Percentiles rank a stretch among this genome's conserved stretches.
Evolutionary conservation across 2,797 vertebrate species (phyloP).

Genomic region (Xenentodon cancila): DNA sequence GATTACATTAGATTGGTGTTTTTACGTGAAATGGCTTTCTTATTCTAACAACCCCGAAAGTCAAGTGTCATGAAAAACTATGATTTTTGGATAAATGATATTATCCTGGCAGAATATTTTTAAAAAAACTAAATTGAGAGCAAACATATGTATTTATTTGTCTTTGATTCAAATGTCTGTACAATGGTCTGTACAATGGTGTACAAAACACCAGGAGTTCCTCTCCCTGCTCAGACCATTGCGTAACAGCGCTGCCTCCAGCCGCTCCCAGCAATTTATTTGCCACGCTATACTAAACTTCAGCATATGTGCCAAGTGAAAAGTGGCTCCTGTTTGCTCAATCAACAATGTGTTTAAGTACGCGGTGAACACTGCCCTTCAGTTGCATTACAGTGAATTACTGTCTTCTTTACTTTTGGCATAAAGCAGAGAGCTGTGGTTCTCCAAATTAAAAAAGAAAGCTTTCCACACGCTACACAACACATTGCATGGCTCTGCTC

Average conservation of each 20-base stretch:
- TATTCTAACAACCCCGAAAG: no score
- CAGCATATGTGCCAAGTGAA: conserved; percentile 1
- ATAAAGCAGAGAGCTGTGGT: neutral
- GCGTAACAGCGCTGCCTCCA: conserved; percentile 17
- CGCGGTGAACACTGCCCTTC: conserved; percentile 15
- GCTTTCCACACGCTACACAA: conserved; percentile 20
- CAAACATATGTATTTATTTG: no score
- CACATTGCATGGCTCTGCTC: conserved; percentile 20
- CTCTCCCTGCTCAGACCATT: conserved; percentile 10
- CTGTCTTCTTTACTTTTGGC: neutral
- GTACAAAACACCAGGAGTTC: conserved; percentile 11
- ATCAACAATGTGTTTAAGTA: conserved; percentile 27
- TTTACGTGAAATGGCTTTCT: no score
- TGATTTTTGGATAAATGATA: no score
- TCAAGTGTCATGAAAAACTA: no score
- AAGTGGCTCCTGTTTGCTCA: conserved; percentile 23
- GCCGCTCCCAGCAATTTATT: conserved; percentile 16
- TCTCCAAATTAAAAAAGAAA: conserved; percentile 1
- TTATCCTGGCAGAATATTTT: no score
- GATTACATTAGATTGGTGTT: no score
- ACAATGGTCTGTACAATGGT: neutral
- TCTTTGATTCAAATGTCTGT: neutral
- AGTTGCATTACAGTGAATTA: conserved; percentile 28
- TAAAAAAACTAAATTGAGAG: no score
- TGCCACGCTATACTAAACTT: conserved; percentile 7